phyloP scores from a whole-genome alignment of 53 echinoderm and acorn worm species.

The Astropecten irregularis region DNA sequence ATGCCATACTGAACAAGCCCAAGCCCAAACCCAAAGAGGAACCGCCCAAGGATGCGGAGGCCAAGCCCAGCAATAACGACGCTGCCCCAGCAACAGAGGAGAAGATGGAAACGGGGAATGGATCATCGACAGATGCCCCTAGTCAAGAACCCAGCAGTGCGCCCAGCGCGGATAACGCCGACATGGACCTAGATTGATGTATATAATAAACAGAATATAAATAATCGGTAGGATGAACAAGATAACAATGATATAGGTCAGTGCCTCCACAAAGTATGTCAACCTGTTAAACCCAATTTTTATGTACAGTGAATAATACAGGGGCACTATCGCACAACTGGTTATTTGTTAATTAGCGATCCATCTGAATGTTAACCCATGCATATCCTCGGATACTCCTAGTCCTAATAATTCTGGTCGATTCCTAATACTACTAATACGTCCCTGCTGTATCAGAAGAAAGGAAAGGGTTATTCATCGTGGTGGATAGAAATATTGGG shows the following conservation, averaged over 20 bases:
- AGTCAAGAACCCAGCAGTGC: background rate
- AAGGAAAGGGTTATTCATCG: no score
- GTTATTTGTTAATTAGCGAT: no score
- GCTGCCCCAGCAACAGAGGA: conserved; percentile 38
- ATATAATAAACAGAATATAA: background rate
- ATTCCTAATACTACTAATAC: no score
- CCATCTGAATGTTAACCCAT: no score
- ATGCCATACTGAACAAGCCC: conserved; percentile 83
- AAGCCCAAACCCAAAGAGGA: conserved; percentile 97
- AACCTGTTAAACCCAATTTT: background rate
- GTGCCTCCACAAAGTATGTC: background rate
- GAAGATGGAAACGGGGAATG: conserved; percentile 72
- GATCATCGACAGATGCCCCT: background rate
- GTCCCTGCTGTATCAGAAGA: no score
- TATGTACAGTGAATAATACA: background rate
- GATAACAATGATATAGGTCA: background rate
- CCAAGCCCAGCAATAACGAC: conserved; percentile 37
- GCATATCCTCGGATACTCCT: no score
- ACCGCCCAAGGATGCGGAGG: conserved; percentile 81
- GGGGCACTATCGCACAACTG: background rate
- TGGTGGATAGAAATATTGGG: no score
- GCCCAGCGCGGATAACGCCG: conserved; percentile 5
- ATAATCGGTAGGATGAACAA: background rate
- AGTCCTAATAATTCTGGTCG: no score
- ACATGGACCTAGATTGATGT: conserved; percentile 70